These are phyloP conservation scores for Tipula helvola DNA, from an alignment of 2,888 invertebrate genomes.

Conservation along the genomic window DNA sequence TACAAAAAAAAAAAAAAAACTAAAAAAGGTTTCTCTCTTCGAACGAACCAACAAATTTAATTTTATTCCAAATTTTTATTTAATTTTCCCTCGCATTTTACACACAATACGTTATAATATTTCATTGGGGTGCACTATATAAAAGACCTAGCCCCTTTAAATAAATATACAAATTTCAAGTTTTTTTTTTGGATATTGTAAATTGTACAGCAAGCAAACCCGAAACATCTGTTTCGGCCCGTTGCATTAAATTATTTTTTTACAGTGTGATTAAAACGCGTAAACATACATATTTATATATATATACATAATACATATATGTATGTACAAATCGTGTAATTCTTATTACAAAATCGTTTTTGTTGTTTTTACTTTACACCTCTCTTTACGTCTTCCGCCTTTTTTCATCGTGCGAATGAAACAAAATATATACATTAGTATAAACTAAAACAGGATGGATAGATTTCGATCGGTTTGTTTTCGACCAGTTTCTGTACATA, in stretches of 20 bases:
- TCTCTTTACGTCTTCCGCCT: constrained; percentile 8
- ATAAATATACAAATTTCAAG: not conserved
- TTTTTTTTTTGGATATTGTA: not conserved
- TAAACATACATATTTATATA: too few relatives aligned
- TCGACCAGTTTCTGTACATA: not conserved
- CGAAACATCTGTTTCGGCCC: not conserved
- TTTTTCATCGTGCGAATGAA: not conserved
- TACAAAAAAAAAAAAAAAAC: not conserved
- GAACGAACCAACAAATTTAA: not conserved
- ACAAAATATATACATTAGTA: not conserved
- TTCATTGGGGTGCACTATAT: not conserved
- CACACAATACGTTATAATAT: not conserved
- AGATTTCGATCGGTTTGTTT: not conserved
- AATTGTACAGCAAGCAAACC: not conserved
- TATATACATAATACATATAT: too few relatives aligned
- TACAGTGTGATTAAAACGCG: not conserved
- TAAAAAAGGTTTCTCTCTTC: not conserved
- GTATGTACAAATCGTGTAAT: not conserved
- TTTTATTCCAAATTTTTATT: not conserved
- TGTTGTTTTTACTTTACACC: not conserved
- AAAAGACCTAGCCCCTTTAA: not conserved
- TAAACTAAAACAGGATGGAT: not conserved
- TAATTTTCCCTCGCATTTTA: not conserved
- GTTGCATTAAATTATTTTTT: not conserved
- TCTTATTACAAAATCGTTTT: not conserved